Base-by-base conservation (phyloP, 2,888 invertebrate species). In the Nudaria mundana region DNA sequence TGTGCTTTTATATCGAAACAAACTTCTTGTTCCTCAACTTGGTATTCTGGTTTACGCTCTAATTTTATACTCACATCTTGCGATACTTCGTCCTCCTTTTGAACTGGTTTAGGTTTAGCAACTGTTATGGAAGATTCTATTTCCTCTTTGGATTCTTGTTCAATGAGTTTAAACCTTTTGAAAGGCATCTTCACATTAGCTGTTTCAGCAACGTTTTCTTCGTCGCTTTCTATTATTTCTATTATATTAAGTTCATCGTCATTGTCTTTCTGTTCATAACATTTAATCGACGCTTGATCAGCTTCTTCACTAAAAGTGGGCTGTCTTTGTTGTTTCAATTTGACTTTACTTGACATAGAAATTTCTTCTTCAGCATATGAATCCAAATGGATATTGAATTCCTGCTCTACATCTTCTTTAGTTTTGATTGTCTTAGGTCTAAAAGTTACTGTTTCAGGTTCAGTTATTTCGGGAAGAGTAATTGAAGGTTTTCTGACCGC, bases 361-460 rank as follows among this genome's bases (percentile, higher is more conserved):
- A 96, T 94, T 81, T 96, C 95, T 87, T 96, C 96, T 81, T 95
- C 96, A 24, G 95, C 95, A 71, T 96, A 96, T 0, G 94, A 94
- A 77, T 96, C 94, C 45, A 96, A 81, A 7, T 94, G 94, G 52
- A 96, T 95, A 76, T 94, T 95, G 71, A 96, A 96, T 81, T 96
- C 96, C 83, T 96, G 96, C 68, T 96, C 96, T 8, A 96, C 94
- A 62, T 95, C 94, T 87, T 96, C 95, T 76, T 94, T 94, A 0
- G 94, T 94, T 84, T 93, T 95, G 0, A 92, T 93, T 3, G 88
- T 79, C 76, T 92, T 93, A 7, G 95, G 94, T 59, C 94, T 92
- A 78, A 95, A 95, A 24, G 94, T 95, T 0, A 96, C 95, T 57
- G 91, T 94, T 85, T 95, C 94, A 6, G 93, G 91, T 65, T 94